Evolutionary conservation across 2,888 invertebrate species (phyloP).

Genomic region (Stenodera caucasica): DNA sequence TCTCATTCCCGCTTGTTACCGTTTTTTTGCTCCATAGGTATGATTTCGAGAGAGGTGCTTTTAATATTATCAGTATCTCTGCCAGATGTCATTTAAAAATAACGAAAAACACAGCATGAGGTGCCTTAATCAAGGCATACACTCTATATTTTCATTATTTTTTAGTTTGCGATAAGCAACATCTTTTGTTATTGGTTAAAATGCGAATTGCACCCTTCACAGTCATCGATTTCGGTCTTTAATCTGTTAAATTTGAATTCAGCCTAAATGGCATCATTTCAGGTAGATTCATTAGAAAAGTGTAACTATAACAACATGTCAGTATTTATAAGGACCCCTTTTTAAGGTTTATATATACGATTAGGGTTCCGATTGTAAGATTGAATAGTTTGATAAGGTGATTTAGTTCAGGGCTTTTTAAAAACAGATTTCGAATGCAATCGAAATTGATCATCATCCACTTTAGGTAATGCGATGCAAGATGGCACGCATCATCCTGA

Average conservation of each 20-base stretch:
- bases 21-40: conserved; percentile 15
- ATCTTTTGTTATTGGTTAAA: background rate
- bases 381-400: conserved; percentile 37
- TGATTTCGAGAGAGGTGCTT: conserved; percentile 22
- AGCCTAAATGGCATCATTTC: background rate
- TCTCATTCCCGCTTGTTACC: conserved; percentile 3
- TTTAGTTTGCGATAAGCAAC: too few relatives aligned
- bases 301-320: conserved; percentile 35
- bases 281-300: conserved; percentile 14
- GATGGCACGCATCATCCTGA: conserved; percentile 40
- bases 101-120: conserved; percentile 34
- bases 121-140: conserved; percentile 31
- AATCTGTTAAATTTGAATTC: background rate
- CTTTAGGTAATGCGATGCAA: conserved; percentile 42
- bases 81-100: conserved; percentile 36
- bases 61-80: conserved; percentile 38
- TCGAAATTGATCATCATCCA: conserved; percentile 42
- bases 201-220: conserved; percentile 3
- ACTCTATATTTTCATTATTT: conserved; percentile 15
- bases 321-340: conserved; percentile 35
- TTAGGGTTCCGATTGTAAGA: conserved; percentile 38
- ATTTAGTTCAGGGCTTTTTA: conserved; percentile 38
- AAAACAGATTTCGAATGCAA: conserved; percentile 44
- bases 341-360: conserved; percentile 29
- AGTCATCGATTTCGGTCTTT: background rate